Base-by-base conservation (phyloP, 2,888 invertebrate species). In the Brenthis hecate region DNA sequence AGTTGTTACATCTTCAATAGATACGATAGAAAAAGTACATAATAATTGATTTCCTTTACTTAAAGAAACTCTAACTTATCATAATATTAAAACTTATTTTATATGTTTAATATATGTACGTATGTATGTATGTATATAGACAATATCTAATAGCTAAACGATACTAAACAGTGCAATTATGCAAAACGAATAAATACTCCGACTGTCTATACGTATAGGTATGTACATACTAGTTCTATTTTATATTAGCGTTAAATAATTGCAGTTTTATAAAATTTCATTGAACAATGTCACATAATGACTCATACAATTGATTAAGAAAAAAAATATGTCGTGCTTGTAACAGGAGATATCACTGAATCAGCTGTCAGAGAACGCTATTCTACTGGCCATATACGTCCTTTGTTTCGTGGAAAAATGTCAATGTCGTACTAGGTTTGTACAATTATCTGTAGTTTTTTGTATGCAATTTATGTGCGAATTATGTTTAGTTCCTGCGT, bases 291-390 rank as follows among this genome's bases (percentile, higher is more conserved):
- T 48, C 8, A 13, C 50, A 16, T 14, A 64, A 53, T 66, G 67
- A 64, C 65, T 69, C 56, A 67, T 36, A 56, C 13, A 65, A 48
- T 55, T 50, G 63, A 69, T 71, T 71, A 67, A 66, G 32, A 54
- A 32, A 56, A 19, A 48, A 71, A 71, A 56, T 68, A 69, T 73
- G 67, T 13, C 13, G 50, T 69, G 71, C 3, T n/a, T 50, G 60
- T 65, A 69, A 62, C 58, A 65, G 56, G 60, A 69, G 60, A 61
- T 65, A 56, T 28, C 32, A 51, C 54, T 66, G 58, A 63, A 51
- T 66, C 70, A 58, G 55, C 51, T 56, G 53, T 23, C 54, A 63
- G 54, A 69, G 56, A 66, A 47, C 48, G 50, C 23, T 43, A 19
- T 56, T 23, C 28, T 19, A 63, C n/a, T 32, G 28, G 43, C 63